These are phyloP conservation scores for Peromyscus californicus DNA, from an alignment of 2,113 vertebrate species.

Conservation along the genomic window DNA sequence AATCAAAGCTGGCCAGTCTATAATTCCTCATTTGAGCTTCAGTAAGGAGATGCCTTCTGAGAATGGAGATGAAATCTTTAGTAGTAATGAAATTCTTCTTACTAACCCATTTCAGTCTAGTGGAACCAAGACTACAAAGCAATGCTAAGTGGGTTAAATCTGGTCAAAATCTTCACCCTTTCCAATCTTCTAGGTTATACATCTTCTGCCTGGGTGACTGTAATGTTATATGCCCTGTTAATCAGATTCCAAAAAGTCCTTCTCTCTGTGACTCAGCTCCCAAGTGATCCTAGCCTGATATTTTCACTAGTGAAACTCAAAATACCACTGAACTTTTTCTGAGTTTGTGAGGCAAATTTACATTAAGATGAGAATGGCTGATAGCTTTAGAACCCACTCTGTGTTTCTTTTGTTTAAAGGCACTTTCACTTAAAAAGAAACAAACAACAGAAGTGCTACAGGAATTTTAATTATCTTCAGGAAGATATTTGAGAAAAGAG, in stretches of 20 bases:
- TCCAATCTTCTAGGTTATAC: neutral
- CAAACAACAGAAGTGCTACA: neutral
- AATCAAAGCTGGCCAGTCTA: neutral
- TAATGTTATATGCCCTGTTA: neutral
- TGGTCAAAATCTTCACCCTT: neutral
- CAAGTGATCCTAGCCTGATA: neutral
- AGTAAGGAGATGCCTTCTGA: neutral
- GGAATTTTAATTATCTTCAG: neutral
- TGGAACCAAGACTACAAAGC: neutral
- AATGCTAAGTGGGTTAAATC: neutral
- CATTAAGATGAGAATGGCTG: neutral
- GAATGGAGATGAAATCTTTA: neutral
- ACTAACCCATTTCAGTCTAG: neutral
- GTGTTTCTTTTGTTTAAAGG: too few species aligned
- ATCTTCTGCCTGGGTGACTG: neutral
- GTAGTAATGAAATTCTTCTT: neutral
- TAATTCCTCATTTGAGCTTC: neutral
- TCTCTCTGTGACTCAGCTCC: neutral
- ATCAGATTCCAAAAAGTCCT: neutral
- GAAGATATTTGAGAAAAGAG: neutral
- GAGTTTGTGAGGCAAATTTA: neutral
- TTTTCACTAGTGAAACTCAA: neutral
- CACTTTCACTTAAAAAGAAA: neutral
- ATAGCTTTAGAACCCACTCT: neutral
- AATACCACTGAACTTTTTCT: neutral